phyloP scores from a whole-genome alignment of 2,113 vertebrate species.

The Psammodynastes pulverulentus region DNA sequence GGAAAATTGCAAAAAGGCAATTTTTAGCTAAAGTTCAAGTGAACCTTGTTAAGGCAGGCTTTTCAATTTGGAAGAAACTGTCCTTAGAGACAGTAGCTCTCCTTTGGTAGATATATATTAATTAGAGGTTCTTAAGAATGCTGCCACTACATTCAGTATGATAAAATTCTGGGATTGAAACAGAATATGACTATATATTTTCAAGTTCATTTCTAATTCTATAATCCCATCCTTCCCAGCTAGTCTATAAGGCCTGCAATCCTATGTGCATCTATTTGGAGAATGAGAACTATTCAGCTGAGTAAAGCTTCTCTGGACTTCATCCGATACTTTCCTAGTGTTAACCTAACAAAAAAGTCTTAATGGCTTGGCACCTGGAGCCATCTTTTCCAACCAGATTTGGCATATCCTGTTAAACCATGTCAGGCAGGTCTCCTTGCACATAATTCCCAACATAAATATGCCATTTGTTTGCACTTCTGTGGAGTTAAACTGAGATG shows the following conservation, averaged over 20 bases:
- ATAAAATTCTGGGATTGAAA: neutral
- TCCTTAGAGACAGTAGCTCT: neutral
- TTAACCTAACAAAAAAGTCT: neutral
- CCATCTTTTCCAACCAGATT: neutral
- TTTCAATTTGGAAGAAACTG: neutral
- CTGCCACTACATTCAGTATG: neutral
- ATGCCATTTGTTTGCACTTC: neutral
- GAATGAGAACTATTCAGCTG: neutral
- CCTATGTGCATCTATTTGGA: neutral
- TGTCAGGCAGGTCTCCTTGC: neutral
- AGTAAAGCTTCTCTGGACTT: neutral
- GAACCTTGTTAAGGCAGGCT: neutral
- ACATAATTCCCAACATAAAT: neutral
- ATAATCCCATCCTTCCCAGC: neutral
- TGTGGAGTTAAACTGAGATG: too few relatives aligned
- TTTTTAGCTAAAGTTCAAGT: neutral
- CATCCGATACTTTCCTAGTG: neutral
- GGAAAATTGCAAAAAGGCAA: neutral
- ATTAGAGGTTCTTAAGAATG: neutral
- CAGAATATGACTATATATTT: neutral
- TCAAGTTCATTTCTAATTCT: neutral
- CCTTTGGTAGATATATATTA: neutral
- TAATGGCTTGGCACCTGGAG: neutral
- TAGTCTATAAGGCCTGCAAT: neutral
- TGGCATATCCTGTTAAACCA: neutral